Conservation (phyloP, 2,113 vertebrate genomes). For the Nanger granti region DNA sequence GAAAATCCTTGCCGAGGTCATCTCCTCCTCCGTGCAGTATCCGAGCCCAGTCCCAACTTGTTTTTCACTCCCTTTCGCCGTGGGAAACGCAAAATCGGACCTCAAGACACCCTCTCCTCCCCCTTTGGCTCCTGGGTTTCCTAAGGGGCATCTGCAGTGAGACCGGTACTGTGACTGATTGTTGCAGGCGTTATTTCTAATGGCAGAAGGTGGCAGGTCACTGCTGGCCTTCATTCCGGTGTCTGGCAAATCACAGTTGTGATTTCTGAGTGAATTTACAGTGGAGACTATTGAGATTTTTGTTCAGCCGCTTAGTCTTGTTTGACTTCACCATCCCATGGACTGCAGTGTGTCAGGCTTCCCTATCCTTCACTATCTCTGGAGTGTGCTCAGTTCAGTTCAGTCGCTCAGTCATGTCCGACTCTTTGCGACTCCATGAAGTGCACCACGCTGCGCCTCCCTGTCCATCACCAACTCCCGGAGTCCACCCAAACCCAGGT, state of each 20-base stretch:
- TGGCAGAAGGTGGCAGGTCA: background rate
- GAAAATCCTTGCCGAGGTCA: background rate
- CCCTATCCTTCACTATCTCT: background rate
- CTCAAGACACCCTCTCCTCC: background rate
- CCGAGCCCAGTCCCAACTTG: background rate
- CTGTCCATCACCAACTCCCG: background rate
- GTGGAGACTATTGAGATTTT: background rate
- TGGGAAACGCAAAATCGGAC: background rate
- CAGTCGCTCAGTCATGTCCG: background rate
- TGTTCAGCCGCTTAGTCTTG: background rate
- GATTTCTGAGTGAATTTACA: background rate
- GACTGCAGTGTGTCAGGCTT: background rate
- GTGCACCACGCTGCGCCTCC: accelerated
- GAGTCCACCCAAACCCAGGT: background rate
- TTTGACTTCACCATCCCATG: background rate
- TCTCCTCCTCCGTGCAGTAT: background rate
- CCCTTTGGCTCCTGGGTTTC: background rate
- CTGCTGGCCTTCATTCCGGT: background rate
- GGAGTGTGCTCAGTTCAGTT: background rate
- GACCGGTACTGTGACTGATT: accelerated
- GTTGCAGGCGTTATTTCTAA: background rate
- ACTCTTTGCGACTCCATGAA: background rate
- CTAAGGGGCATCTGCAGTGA: background rate
- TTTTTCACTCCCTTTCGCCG: background rate
- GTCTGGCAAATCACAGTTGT: background rate